phyloP scores from a whole-genome alignment of 1,140 invertebrate species.

The Pinna nobilis region DNA sequence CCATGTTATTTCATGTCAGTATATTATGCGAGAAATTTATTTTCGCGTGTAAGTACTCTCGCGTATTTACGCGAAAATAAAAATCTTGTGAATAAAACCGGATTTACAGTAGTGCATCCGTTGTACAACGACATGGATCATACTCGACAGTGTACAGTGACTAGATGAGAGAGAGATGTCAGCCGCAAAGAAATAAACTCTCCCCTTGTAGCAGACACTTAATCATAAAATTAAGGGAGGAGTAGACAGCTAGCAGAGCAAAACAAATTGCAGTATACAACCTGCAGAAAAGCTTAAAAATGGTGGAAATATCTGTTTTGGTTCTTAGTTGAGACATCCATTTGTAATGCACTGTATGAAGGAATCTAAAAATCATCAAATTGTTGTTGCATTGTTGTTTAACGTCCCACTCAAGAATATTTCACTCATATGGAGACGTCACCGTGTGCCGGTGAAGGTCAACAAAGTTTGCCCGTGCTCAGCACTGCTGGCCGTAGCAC shows the following conservation, averaged over 20 bases:
- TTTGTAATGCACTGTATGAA: slow-evolving; percentile 25
- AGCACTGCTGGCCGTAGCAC: too few species aligned
- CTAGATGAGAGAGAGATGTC: slow-evolving; percentile 4
- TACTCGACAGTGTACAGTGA: background rate
- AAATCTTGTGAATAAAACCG: too few species aligned
- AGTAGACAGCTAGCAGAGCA: slow-evolving; percentile 35
- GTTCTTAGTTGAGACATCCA: slow-evolving; percentile 27
- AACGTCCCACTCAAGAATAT: too few species aligned
- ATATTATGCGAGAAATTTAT: too few species aligned
- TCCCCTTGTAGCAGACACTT: background rate
- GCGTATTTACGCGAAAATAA: too few species aligned
- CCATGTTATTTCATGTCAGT: too few species aligned
- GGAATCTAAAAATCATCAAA: slow-evolving; percentile 34
- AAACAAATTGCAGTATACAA: slow-evolving; percentile 17
- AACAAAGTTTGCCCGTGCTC: too few species aligned
- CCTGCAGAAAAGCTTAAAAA: background rate
- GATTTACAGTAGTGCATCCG: background rate
- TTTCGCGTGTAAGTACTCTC: too few species aligned
- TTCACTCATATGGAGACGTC: too few species aligned
- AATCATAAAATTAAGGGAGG: slow-evolving; percentile 4
- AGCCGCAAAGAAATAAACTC: background rate
- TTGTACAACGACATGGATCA: background rate
- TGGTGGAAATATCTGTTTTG: slow-evolving; percentile 39
- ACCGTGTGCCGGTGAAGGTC: too few species aligned
- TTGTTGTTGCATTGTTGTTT: too few species aligned